Base-by-base conservation (phyloP, 2,888 invertebrate species). In the Ernsta delagoae region DNA sequence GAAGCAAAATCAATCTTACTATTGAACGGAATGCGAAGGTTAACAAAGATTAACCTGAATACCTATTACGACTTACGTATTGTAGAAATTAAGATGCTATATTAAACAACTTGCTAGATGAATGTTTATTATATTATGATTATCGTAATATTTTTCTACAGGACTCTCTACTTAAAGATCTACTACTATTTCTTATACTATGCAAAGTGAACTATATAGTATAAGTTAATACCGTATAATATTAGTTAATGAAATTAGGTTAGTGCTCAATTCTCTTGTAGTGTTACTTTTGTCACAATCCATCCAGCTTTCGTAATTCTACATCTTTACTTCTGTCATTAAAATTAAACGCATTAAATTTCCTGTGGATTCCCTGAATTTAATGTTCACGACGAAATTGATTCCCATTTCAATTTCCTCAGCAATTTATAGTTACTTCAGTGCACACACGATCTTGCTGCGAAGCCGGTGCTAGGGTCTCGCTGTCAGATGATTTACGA, bases 401-500 rank as follows among this genome's bases (percentile, higher is more conserved):
- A 67, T 56, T 67, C 53, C 54, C 6, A 61, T 61, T 67, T 67
- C 67, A 61, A 67, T 67, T 67, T 61, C 67, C 54, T 43, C 60
- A 45, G 60, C 60, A 57, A 66, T 61, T 61, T 67, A 61, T 67
- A 67, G 61, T 54, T 56, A 61, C 60, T 61, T 54, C 54, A 53
- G 36, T 43, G 4, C 6, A 54, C 50, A 66, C 59, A 66, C 54
- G 59, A 54, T 53, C 53, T 66, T 43, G 12, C 65, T 50, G 57
- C 48, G 59, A 16, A 43, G 59, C 11, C 60, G 60, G 41, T 39
- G 16, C 60, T 59, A 54, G 59, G 59, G 54, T 56, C 67, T 67
- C 67, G 67, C 68, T 71, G 59, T 72, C 71, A 72, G 73, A 77
- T 82, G 82, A 81, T 83, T 81, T 80, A 83, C 77, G 70, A 70